Percentiles rank a stretch among this genome's conserved stretches.
Evolutionary conservation across 2,888 invertebrate species (phyloP).

Genomic region (Megamerina dolium): DNA sequence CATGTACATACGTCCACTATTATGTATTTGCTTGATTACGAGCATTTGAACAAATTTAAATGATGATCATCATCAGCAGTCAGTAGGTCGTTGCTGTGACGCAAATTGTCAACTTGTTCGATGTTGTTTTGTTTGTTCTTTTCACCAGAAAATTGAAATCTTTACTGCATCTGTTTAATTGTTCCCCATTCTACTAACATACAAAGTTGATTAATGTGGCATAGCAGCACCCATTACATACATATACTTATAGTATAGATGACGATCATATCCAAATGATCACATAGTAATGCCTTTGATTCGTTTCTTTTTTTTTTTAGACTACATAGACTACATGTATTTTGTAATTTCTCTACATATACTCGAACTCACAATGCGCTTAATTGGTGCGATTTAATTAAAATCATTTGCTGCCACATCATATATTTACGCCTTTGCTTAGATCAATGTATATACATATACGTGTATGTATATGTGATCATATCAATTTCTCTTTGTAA

Average conservation of each 20-base stretch:
- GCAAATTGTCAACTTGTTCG: slow-evolving; percentile 42
- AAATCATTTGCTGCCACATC: slow-evolving; percentile 34
- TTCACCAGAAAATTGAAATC: background rate
- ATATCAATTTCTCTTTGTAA: too few relatives aligned
- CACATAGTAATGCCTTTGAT: slow-evolving; percentile 1
- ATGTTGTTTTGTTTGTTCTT: background rate
- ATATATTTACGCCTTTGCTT: background rate
- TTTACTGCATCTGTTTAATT: slow-evolving; percentile 18
- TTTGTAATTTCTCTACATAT: slow-evolving; percentile 22
- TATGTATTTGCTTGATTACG: too few relatives aligned
- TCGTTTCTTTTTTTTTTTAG: background rate
- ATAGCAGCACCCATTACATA: background rate
- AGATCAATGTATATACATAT: too few relatives aligned
- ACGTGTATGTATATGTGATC: background rate
- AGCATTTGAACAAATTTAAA: too few relatives aligned
- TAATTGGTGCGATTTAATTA: slow-evolving; percentile 50
- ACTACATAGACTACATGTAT: slow-evolving; percentile 13
- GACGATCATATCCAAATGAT: background rate
- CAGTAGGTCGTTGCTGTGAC: slow-evolving; percentile 42
- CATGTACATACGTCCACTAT: too few relatives aligned
- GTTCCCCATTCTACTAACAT: slow-evolving; percentile 19
- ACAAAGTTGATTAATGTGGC: slow-evolving; percentile 11
- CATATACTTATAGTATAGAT: background rate
- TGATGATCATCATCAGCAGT: slow-evolving; percentile 18
- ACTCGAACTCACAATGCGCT: slow-evolving; percentile 22